Percentiles rank a stretch among this genome's conserved stretches.
phyloP scores from a whole-genome alignment of 2,888 invertebrate genomes.

The Pyrgus malvae region DNA sequence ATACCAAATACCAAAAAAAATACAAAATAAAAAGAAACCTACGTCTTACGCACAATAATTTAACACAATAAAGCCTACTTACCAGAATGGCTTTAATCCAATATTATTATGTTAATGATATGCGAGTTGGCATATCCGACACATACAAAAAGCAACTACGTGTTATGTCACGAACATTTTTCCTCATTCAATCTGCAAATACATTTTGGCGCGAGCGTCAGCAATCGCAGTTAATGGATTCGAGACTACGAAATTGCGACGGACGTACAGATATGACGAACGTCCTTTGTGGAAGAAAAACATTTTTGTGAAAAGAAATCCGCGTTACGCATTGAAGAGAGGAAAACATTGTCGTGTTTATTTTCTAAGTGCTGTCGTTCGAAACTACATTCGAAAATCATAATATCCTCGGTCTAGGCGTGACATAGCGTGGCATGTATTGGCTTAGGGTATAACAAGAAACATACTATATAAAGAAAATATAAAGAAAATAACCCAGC shows the following conservation, averaged over 20 bases:
- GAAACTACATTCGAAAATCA: constrained; percentile 6
- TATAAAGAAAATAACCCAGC: too few species aligned
- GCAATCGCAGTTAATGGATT: constrained; percentile 45
- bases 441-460: too few species aligned
- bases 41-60: constrained; percentile 10
- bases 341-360: constrained; percentile 9
- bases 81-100: constrained; percentile 10
- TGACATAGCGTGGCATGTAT: not conserved
- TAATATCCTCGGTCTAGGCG: constrained; percentile 10
- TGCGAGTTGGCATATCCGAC: constrained; percentile 13
- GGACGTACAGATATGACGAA: constrained; percentile 10
- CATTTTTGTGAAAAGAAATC: constrained; percentile 20
- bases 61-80: not conserved
- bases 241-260: constrained; percentile 25
- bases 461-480: too few species aligned
- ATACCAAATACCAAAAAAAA: not conserved
- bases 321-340: not conserved
- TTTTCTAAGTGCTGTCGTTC: constrained; percentile 15
- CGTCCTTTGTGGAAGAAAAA: constrained; percentile 11
- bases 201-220: constrained; percentile 41
- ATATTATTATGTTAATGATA: constrained; percentile 23
- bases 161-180: constrained; percentile 35
- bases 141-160: constrained; percentile 27
- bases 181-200: constrained; percentile 41
- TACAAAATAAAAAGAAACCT: not conserved